Conservation (phyloP, 1,140 invertebrate species). For the Chrysopa pallens region DNA sequence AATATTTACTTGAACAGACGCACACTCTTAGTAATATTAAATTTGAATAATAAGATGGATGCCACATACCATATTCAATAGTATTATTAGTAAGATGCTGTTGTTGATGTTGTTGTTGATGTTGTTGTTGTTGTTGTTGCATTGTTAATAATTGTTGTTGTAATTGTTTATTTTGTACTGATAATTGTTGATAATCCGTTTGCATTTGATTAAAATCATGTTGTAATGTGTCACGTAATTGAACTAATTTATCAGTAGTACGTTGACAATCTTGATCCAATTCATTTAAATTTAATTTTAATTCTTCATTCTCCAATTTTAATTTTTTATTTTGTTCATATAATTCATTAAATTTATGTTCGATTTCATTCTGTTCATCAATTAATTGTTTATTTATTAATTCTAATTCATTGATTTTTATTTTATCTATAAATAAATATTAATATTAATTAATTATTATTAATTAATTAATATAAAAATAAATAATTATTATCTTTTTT, state of each 20-base stretch:
- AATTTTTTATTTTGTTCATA: conserved; percentile 4
- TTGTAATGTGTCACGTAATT: conserved; percentile 26
- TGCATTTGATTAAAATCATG: conserved; percentile 32
- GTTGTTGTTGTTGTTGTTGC: no score
- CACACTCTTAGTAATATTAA: no score
- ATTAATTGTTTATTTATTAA: conserved; percentile 8
- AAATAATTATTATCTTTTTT: no score
- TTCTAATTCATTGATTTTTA: conserved; percentile 5
- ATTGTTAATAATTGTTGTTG: neutral
- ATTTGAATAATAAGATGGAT: no score
- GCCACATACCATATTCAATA: no score
- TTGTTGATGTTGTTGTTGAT: no score
- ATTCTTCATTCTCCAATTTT: conserved; percentile 18
- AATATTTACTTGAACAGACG: no score
- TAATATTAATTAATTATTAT: no score
- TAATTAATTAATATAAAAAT: no score
- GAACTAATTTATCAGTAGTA: conserved; percentile 15
- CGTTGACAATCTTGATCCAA: conserved; percentile 17
- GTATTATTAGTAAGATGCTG: no score
- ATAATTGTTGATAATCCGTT: conserved; percentile 26
- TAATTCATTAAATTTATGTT: no score
- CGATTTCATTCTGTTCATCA: neutral
- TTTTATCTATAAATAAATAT: no score
- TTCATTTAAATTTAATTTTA: conserved; percentile 15
- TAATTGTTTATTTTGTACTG: conserved; percentile 12